A percentile compares a stretch with the other conserved stretches of the same genome.
Evolutionary conservation across 2,113 vertebrate species (phyloP).

Genomic region (Pleuronectes platessa): DNA sequence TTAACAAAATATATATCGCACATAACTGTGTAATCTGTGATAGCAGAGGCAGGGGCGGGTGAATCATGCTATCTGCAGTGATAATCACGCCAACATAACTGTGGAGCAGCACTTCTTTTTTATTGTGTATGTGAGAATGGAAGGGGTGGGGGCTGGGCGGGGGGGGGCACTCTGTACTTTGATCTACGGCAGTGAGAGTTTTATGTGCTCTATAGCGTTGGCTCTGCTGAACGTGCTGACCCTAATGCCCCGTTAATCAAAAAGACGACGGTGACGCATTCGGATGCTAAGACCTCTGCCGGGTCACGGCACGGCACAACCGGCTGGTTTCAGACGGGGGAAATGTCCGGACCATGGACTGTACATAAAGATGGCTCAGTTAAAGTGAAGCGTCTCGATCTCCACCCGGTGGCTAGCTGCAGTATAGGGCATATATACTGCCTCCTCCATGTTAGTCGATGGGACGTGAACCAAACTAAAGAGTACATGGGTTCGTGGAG

Average conservation of each 20-base stretch:
- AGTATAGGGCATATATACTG: too few species aligned
- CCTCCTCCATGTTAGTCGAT: too few species aligned
- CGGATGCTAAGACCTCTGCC: neutral
- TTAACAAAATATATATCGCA: neutral
- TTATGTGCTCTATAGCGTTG: conserved; percentile 10
- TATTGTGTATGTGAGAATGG: conserved; percentile 10
- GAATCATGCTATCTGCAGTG: neutral
- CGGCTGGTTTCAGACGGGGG: too few species aligned
- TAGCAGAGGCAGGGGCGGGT: neutral
- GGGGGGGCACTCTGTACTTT: neutral
- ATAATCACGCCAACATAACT: conserved; percentile 13
- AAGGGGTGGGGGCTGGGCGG: neutral
- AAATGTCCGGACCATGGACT: neutral
- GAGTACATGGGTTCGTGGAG: too few species aligned
- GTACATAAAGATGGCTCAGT: too few species aligned
- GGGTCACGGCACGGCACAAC: too few species aligned
- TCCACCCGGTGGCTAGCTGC: too few species aligned
- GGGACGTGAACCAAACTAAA: neutral
- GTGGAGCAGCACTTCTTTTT: neutral
- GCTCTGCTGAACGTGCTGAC: conserved; percentile 34
- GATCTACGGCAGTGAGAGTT: conserved; percentile 22
- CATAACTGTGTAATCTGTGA: neutral
- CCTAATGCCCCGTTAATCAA: conserved; percentile 41
- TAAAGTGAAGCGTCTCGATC: too few species aligned
- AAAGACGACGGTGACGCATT: conserved; percentile 5